Evolutionary conservation across 1,140 invertebrate species (phyloP), one percentile per base, ranked within the genome.

Genomic region (Aphis craccivora): DNA sequence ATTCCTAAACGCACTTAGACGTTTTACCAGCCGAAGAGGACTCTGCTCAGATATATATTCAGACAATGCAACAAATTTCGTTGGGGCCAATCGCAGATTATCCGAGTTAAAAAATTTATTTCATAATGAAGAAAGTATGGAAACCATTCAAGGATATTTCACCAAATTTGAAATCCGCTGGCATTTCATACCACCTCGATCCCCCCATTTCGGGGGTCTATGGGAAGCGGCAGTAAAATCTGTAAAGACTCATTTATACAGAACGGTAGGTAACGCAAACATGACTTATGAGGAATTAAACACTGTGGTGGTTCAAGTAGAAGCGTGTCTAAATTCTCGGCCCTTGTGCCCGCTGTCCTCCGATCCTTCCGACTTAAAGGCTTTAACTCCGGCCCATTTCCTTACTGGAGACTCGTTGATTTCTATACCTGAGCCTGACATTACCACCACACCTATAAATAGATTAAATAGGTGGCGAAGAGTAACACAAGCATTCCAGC

Each of bases 161-260:
- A 35, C 67, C n/a, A 76, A 76, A 3, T 76, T 76, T 14, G 67
- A 11, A 83, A 94, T 94, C 37, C 0, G 45, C 20, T 94, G 94
- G 94, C 83, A 94, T 11, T 94, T 93, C 91, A 94, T 94, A 84
- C 94, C 95, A 22, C 95, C 95, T 25, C 23, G 53, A 76, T 94
- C 94, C 7, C 94, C 95, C 9, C 94, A 95, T 91, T 94, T 95
- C 37, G 95, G 95, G 51, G 95, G 95, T 25, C 48, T 95, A 20
- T 95, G 95, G 95, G 95, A 95, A 94, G 92, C 94, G 90, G 93
- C 94, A 30, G 94, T 95, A 18, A 95, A 95, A 88, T 67, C 86
- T 5, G 9, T 88, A 25, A 94, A 94, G 60, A 30, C 55, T 51
- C 87, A 89, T 30, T 87, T 93, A 22, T 76, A 53, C 18, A 88